phyloP scores from a whole-genome alignment of 2,888 invertebrate species.

The Tolmerus cingulatus region DNA sequence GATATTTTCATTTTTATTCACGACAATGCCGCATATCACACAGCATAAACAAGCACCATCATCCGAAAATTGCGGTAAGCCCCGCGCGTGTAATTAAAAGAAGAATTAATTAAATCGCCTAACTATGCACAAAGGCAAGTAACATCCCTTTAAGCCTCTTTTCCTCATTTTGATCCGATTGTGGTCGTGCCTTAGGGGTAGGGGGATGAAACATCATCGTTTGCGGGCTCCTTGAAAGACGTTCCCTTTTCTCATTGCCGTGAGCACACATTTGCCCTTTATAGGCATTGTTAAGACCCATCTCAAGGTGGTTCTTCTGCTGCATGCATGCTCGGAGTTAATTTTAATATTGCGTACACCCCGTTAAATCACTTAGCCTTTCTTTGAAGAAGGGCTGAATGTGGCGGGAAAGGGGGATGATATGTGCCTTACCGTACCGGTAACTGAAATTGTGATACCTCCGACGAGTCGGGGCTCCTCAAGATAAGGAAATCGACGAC shows the following conservation, averaged over 20 bases:
- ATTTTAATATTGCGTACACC: constrained; percentile 28
- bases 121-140: not conserved
- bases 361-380: constrained; percentile 34
- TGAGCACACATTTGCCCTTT: constrained; percentile 24
- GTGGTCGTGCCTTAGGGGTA: not conserved
- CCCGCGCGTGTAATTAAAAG: constrained; percentile 17
- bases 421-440: not conserved
- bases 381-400: not conserved
- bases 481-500: constrained; percentile 44
- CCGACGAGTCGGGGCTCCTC: not conserved
- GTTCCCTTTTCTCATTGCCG: not conserved
- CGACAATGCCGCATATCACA: not conserved
- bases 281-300: constrained; percentile 27
- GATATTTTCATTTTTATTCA: not conserved
- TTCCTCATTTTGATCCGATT: constrained; percentile 10
- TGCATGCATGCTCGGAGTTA: constrained; percentile 4
- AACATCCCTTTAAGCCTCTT: constrained; percentile 29
- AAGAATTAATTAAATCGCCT: constrained; percentile 23
- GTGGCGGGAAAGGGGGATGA: not conserved
- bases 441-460: not conserved
- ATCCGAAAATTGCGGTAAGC: not conserved
- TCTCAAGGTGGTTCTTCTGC: constrained; percentile 24
- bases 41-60: not conserved
- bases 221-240: not conserved
- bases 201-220: constrained; percentile 14